A percentile compares a stretch with the other conserved stretches of the same genome.
Evolutionary conservation across 2,888 invertebrate genomes (phyloP).

Genomic region (Bellardia pandia): DNA sequence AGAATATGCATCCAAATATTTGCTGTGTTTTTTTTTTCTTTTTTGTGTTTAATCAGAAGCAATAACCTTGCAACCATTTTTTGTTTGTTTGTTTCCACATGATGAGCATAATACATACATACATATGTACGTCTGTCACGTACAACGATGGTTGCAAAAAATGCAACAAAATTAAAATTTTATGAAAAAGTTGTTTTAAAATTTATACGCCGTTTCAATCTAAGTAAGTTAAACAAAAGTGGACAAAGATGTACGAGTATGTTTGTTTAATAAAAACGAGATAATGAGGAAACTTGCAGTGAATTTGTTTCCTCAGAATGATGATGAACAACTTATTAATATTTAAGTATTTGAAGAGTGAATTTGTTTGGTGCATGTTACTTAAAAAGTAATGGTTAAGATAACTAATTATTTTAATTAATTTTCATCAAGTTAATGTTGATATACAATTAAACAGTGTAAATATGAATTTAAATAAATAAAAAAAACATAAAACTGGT

Average conservation of each 20-base stretch:
- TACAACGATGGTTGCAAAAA: neutral
- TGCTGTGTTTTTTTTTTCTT: conserved; percentile 35
- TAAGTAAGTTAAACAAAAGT: conserved; percentile 1
- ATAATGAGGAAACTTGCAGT: neutral
- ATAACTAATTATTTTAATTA: neutral
- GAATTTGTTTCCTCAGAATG: no score
- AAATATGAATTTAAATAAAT: no score
- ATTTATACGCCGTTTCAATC: neutral
- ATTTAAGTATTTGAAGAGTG: neutral
- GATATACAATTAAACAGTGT: no score
- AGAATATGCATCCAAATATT: conserved; percentile 64
- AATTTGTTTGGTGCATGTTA: neutral
- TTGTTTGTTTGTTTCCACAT: conserved; percentile 29
- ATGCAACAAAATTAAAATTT: conserved; percentile 20
- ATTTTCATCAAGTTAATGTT: neutral
- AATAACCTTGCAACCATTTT: conserved; percentile 63
- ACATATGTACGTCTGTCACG: neutral
- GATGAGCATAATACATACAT: no score
- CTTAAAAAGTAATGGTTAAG: neutral
- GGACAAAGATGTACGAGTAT: neutral
- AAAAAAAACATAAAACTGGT: neutral
- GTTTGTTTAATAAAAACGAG: conserved; percentile 4
- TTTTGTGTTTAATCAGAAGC: conserved; percentile 39
- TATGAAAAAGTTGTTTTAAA: conserved; percentile 17
- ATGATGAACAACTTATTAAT: neutral